Evolutionary conservation across 1,140 invertebrate species (phyloP).

Genomic region (Drosophila virilis): DNA sequence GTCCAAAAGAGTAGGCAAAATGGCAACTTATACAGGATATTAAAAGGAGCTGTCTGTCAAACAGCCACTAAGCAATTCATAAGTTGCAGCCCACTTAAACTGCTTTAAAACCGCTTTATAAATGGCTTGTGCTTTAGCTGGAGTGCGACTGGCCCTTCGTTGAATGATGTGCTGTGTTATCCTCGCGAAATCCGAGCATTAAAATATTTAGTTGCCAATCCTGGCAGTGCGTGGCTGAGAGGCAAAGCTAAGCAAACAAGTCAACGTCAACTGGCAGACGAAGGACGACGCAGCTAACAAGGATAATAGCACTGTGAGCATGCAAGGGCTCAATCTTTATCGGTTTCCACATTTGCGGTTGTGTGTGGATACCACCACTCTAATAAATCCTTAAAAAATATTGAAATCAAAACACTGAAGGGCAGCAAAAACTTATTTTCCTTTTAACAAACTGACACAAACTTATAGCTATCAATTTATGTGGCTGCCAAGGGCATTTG

Average conservation of each 20-base stretch:
- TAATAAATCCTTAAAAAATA: constrained; percentile 63
- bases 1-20: constrained; percentile 7
- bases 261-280: constrained; percentile 25
- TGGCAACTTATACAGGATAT: constrained; percentile 38
- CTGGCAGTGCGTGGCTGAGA: constrained; percentile 1
- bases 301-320: constrained; percentile 36
- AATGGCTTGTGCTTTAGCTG: neutral
- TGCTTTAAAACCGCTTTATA: constrained; percentile 22
- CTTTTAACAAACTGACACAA: constrained; percentile 28
- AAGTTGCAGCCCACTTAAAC: constrained; percentile 37
- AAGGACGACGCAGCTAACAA: constrained; percentile 49
- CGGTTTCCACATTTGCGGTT: constrained; percentile 8
- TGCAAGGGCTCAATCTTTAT: constrained; percentile 18
- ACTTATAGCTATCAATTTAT: constrained; percentile 62
- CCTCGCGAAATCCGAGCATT: constrained; percentile 54
- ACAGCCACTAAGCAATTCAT: constrained; percentile 58
- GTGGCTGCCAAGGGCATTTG: constrained; percentile 56
- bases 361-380: constrained; percentile 4
- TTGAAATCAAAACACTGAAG: constrained; percentile 54
- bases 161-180: constrained; percentile 56
- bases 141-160: neutral
- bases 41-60: constrained; percentile 39
- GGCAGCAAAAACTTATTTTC: constrained; percentile 20
- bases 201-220: constrained; percentile 69
- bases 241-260: constrained; percentile 44